Percentiles rank a stretch among this genome's conserved stretches.
Conservation (phyloP, 2,888 invertebrate genomes). For the Bursaphelenchus okinawaensis region DNA sequence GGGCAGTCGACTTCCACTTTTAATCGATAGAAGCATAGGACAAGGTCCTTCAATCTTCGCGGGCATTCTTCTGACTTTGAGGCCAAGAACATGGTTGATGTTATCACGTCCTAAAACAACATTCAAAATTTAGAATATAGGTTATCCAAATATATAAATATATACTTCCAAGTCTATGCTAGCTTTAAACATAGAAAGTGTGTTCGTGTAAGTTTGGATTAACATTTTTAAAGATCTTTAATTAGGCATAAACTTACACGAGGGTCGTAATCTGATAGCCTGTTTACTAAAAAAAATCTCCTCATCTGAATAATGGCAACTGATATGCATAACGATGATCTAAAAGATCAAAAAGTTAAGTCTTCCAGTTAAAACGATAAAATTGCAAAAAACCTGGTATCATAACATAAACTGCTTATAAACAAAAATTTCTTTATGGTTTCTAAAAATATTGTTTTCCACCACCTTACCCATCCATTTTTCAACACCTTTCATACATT, state of each 20-base stretch:
- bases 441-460: no score
- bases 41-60: conserved; percentile 90
- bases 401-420: no score
- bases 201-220: no score
- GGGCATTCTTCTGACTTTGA: conserved; percentile 99
- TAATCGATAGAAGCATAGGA: conserved; percentile 71
- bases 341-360: conserved; percentile 32
- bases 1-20: conserved; percentile 8
- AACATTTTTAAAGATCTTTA: no score
- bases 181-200: no score
- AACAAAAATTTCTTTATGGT: no score
- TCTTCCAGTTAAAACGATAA: neutral
- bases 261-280: conserved; percentile 81
- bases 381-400: no score
- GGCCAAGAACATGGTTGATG: conserved; percentile 88
- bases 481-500: no score
- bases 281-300: conserved; percentile 94
- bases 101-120: conserved; percentile 70
- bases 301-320: conserved; percentile 99
- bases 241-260: conserved; percentile 13
- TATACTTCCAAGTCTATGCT: no score
- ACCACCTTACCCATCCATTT: no score
- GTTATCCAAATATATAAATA: no score
- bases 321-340: conserved; percentile 91
- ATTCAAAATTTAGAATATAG: no score